Evolutionary conservation across 2,797 vertebrate species (phyloP), one percentile per base, ranked within the genome.

Genomic region (Pangasius sanitwongsei): DNA sequence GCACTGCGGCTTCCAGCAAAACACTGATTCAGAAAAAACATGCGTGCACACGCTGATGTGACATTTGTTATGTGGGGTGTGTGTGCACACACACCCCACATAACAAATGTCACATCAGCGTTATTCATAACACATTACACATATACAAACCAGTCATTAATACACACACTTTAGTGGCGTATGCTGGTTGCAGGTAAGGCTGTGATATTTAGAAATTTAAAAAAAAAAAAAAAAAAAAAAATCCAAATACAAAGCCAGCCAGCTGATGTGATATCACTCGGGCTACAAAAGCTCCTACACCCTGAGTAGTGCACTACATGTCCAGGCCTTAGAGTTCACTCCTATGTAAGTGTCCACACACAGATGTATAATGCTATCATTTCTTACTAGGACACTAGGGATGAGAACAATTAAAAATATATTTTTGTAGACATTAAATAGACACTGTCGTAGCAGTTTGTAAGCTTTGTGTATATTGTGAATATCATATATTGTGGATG

Each of bases 11-110:
- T 85, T 93, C 93, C 88, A 89, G 90, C 87, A 91, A 90, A 94
- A 94, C 93, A 93, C 93, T 95, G 95, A 96, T 96, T 97, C 94
- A 96, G 94, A 96, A 95, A 85, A 89, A 85, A 78, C 57, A 77
- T 61, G 37, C 31, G 50, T 88, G 65, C 80, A 89, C 83, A 88
- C 41, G 41, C 41, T 41, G 41, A 41, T 41, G 41, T 41, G 41
- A 41, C 41, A 41, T 41, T 41, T 41, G 41, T 41, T 41, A 41
- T 41, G 41, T 41, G 41, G 41, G 41, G 41, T 41, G 41, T 41
- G 41, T 41, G 41, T 0, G 41, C 82, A 87, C 78, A 87, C 34
- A 88, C 84, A 90, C 72, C 53, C 59, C 28, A 57, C n/a, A 61
- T 28, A 83, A 84, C 41, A 84, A 83, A 67, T 4, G 59, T 31